Evolutionary conservation across 23 tunicate genomes (phyloP), one percentile per base, ranked within the genome.

Genomic region (Ciona savignyi): DNA sequence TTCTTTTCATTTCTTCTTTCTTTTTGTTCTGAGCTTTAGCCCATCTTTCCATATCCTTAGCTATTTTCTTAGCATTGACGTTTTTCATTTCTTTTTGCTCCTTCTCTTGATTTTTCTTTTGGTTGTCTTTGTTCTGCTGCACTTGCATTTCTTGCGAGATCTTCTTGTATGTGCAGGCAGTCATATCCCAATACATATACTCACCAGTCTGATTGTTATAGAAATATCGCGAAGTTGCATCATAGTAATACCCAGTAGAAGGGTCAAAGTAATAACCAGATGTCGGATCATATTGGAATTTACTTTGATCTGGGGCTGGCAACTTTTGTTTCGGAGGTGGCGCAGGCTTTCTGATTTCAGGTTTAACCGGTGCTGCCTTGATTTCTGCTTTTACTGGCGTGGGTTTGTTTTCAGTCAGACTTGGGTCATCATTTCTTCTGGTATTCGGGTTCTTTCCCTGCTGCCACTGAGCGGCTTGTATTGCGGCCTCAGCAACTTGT

Each of bases 11-110:
- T 62, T 90, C 90, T 70, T 90, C 97, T 62, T 90, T 90, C 74
- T 90, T 84, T 64, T 90, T 90, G 73, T 90, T 90, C 48, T 90
- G 97, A 0, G 97, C 97, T 64, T 90, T 90, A 2, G 97, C 97
- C 97, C 97, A 90, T 42, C 97, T 64, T 62, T 83, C 97, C 97
- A 90, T 90, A 71, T 90, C 97, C 65, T 90, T 90, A 19, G 97
- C 97, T 42, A 90, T 79, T 61, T 88, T 77, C 56, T 88, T 88
- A 20, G 95, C 95, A 25, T 72, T 82, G 3, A 74, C 69, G 29
- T 88, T 83, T 64, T 86, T 86, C 22, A 51, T 65, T 51, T 87
- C 78, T 51, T 74, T 76, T 32, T 62, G 30, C 35, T 73, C 65
- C 27, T 82, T 77, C 24, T 78, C 81, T 24, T 63, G 66, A 22